Evolutionary conservation across 2,113 vertebrate genomes (phyloP).

Genomic region (Semnornis frantzii): DNA sequence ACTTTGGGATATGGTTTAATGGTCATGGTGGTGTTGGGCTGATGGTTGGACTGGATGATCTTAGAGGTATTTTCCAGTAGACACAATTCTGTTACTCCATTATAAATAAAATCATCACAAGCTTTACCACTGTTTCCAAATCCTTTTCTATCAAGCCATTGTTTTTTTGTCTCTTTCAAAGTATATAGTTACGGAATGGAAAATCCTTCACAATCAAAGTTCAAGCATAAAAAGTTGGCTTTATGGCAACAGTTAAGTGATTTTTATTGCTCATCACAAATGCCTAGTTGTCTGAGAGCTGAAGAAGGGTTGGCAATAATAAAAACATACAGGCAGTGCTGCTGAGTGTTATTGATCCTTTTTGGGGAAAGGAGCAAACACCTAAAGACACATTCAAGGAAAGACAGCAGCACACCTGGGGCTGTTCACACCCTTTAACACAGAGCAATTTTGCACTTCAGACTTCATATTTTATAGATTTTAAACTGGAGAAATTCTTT

Average conservation of each 20-base stretch:
- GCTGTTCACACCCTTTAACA: not conserved
- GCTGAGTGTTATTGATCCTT: not conserved
- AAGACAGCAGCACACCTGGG: not conserved
- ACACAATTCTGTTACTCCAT: no score
- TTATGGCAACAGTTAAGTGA: constrained; percentile 33
- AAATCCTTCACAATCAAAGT: constrained; percentile 55
- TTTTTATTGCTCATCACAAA: constrained; percentile 19
- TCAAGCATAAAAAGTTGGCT: constrained; percentile 20
- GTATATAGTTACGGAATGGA: constrained; percentile 10
- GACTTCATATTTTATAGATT: not conserved
- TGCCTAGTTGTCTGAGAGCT: not conserved
- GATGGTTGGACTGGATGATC: no score
- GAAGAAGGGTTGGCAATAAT: constrained; percentile 8
- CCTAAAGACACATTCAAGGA: not conserved
- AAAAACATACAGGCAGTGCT: not conserved
- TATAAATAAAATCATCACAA: not conserved
- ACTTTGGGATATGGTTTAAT: no score
- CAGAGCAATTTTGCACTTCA: not conserved
- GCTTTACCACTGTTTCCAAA: constrained; percentile 40
- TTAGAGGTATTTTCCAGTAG: no score
- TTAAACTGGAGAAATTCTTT: no score
- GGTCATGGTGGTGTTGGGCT: no score
- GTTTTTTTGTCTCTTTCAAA: constrained; percentile 26
- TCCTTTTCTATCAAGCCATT: not conserved
- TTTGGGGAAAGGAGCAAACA: not conserved